Evolutionary conservation across 2,113 vertebrate species (phyloP), one percentile per base, ranked within the genome.

Genomic region (Sylvia atricapilla): DNA sequence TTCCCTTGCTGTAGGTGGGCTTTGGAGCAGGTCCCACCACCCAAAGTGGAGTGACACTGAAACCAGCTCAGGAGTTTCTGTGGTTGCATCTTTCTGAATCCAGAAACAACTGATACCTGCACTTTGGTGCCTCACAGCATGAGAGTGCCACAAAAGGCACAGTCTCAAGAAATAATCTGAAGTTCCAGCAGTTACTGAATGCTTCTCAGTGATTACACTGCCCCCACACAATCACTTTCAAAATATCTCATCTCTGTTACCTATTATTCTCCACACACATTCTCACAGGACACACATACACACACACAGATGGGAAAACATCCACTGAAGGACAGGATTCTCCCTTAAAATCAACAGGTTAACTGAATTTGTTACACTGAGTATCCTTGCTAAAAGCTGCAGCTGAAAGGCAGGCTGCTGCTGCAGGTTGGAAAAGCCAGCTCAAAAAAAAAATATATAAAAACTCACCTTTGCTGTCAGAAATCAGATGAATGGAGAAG

Each of bases 391-490:
- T 84, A 84, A 84, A 64, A 75, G 59, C 75, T 75, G 59, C 75
- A 89, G 94, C 92, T 86, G 83, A 73, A 81, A 76, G 62, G 33
- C 63, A 89, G 50, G 72, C 80, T 92, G 77, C 74, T 92, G 80
- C 76, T 91, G 81, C 56, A 73, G 31, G 39, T 25, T 68, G 50
- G 64, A 90, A 14, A 78, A 83, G 9, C 62, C 59, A 91, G 66
- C 69, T 81, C 67, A 21, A 21, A 73, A 92, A 66, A 80, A 83
- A 73, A 39, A 37, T 5, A 43, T 5, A 43, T 72, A 95, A 89
- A 79, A 93, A 93, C 97, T 97, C 74, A 95, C 93, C 95, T 97
- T 95, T 96, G 92, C 84, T 89, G 92, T 96, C 89, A 93, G 92
- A 88, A 84, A 84, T 90, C 62, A 86, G 93, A 72, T 95, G 95